Conservation (phyloP, 2,113 vertebrate species). For the Psephotus haematonotus region DNA sequence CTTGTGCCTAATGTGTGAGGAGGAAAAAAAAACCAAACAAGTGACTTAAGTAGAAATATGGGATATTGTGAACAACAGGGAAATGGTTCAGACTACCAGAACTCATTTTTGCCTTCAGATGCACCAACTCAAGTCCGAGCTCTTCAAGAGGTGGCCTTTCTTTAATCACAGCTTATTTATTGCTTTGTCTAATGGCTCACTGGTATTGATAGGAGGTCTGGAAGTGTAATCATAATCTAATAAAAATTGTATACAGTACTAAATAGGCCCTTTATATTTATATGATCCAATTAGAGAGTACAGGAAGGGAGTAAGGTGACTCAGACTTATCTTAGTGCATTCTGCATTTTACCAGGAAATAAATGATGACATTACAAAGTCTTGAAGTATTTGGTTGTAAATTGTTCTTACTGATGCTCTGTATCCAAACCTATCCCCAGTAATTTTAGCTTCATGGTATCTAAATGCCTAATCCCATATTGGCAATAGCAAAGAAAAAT, state of each 20-base stretch:
- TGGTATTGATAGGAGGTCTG: background rate
- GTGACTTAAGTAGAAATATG: background rate
- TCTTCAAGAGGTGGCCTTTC: background rate
- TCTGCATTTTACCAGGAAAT: background rate
- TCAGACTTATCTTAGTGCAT: background rate
- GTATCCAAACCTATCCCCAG: background rate
- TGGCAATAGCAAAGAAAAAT: background rate
- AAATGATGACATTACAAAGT: background rate
- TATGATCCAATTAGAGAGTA: background rate
- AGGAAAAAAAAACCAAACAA: background rate
- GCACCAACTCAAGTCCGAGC: background rate
- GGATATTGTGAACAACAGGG: background rate
- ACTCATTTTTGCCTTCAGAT: background rate
- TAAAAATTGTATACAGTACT: background rate
- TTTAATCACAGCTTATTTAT: background rate
- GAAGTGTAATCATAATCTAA: background rate
- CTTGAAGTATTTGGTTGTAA: background rate
- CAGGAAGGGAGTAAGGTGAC: background rate
- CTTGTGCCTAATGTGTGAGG: background rate
- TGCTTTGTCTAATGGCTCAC: background rate
- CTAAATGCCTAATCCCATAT: background rate
- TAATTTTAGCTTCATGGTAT: background rate
- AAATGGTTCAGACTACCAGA: background rate
- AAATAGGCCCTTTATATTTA: background rate
- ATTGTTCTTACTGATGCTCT: background rate